Base-by-base conservation (phyloP, 1,140 invertebrate genomes). In the Gryllus bimaculatus region DNA sequence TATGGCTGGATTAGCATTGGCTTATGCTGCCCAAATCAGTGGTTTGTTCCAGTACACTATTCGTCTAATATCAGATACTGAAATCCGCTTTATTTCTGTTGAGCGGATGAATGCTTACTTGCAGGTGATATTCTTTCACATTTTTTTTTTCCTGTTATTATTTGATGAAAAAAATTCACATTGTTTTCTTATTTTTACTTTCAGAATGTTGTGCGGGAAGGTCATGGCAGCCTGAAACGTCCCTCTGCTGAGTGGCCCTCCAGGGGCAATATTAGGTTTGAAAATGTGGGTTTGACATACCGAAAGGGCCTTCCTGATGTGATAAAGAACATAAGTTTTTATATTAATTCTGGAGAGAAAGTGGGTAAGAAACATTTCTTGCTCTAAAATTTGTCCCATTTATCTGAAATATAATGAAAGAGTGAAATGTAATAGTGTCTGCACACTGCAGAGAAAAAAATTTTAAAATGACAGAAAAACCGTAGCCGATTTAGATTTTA, bases 31-130 rank as follows among this genome's bases (percentile, higher is more conserved):
- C 4, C 90, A 91, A 85, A 87, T 93, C 81, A 90, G 89, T 74
- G 91, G 92, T 8, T 82, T 85, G 15, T 91, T 93, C 82, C 91
- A 93, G 83, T 93, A 89, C 81, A 89, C 91, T 8, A 88, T 91
- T 2, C 85, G 92, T 81, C 84, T 91, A 74, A 87, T 90, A 79
- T 89, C 90, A 39, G 92, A 93, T 82, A 87, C 89, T 4, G 91
- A 93, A 84, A 85, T 90, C 8, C 87, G 89, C 77, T 92, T 94
- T 83, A 89, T 91, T 13, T 91, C 91, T 49, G 85, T 88, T 0
- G 86, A 88, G 81, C 84, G 85, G 77, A 87, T 88, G n/a, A 84
- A 82, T 48, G 79, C 82, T 20, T 87, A 87, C 74, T 79, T 86
- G 1, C 81, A 82, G 74, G 86, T 87, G 81, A 83, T 66, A n/a